phyloP scores from a whole-genome alignment of 2,797 vertebrate genomes.

The Staurois parvus region DNA sequence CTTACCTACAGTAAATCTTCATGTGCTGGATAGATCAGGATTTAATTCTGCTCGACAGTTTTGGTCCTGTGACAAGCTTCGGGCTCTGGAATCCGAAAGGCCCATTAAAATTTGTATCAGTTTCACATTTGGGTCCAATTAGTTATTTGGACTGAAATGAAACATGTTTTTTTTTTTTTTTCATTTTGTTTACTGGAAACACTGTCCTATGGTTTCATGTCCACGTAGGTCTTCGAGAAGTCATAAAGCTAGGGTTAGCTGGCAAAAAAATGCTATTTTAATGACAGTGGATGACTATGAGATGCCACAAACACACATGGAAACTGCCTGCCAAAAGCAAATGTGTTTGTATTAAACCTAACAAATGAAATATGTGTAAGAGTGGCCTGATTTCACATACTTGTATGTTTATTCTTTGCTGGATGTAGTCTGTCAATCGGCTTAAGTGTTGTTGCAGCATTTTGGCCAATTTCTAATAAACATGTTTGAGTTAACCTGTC shows the following conservation, averaged over 20 bases:
- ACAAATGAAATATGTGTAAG: conserved; percentile 13
- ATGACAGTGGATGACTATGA: conserved; percentile 26
- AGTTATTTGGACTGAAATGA: conserved; percentile 50
- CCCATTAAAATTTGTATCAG: conserved; percentile 47
- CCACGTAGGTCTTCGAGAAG: conserved; percentile 27
- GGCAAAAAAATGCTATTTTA: conserved; percentile 37
- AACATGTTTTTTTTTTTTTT: conserved; percentile 19
- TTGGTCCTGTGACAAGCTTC: not conserved
- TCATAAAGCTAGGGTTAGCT: not conserved
- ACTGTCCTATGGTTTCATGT: conserved; percentile 24
- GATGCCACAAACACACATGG: conserved; percentile 49
- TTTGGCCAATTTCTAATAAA: not conserved
- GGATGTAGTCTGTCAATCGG: not conserved
- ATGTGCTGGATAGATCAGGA: too few relatives aligned
- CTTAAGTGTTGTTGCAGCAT: not conserved
- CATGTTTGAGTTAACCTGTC: too few relatives aligned
- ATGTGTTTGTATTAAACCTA: conserved; percentile 10
- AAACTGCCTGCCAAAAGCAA: conserved; percentile 22
- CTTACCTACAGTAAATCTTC: not conserved
- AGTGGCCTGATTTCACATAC: not conserved
- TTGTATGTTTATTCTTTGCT: not conserved
- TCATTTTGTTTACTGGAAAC: conserved; percentile 52
- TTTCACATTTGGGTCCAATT: conserved; percentile 58
- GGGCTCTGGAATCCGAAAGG: conserved; percentile 9
- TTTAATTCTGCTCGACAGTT: not conserved